A percentile compares a stretch with the other conserved stretches of the same genome.
These are phyloP conservation scores for Hydropotes inermis DNA, from an alignment of 2,113 vertebrate genomes.

Conservation along the genomic window DNA sequence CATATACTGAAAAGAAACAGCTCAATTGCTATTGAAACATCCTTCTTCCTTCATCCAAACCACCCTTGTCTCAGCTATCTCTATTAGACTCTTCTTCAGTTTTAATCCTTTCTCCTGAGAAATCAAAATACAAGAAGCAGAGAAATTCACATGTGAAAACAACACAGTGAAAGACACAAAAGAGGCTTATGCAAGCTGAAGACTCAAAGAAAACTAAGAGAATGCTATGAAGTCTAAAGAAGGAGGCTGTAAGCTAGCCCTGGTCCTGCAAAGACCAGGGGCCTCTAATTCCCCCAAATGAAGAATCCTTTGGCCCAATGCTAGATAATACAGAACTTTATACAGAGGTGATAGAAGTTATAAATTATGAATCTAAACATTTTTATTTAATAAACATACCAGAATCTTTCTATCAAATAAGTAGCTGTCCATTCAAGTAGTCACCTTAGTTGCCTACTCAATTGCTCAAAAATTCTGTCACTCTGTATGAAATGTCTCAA, in stretches of 20 bases:
- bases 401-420: neutral
- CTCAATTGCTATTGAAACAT: neutral
- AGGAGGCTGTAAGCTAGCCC: neutral
- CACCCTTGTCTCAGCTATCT: neutral
- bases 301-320: neutral
- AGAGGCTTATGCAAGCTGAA: neutral
- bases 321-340: neutral
- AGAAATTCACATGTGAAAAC: neutral
- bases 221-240: neutral
- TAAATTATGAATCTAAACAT: neutral
- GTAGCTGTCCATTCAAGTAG: neutral
- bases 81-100: neutral
- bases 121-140: neutral
- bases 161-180: neutral
- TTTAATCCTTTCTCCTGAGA: neutral
- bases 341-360: neutral
- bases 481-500: neutral
- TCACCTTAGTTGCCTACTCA: neutral
- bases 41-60: neutral
- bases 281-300: neutral
- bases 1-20: neutral
- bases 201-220: neutral
- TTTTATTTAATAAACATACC: neutral
- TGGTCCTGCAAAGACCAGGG: neutral
- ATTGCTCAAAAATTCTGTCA: neutral